phyloP scores from a whole-genome alignment of 1,140 invertebrate genomes.

The Saccostrea glomerata region DNA sequence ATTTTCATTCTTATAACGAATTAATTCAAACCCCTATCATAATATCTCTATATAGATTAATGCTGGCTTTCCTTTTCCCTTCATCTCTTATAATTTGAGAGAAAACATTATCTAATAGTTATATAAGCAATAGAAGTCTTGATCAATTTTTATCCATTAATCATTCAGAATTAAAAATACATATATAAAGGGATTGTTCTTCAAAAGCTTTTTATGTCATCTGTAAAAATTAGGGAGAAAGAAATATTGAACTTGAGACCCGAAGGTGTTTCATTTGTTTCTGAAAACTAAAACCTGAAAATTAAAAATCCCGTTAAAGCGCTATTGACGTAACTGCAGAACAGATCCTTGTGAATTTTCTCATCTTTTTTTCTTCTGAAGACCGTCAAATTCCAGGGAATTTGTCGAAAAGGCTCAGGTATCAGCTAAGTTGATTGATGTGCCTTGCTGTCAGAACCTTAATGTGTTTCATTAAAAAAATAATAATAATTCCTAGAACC shows the following conservation, averaged over 20 bases:
- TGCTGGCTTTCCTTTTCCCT: too few species aligned
- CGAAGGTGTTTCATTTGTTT: constrained; percentile 25
- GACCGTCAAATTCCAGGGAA: background rate
- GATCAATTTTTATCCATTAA: too few species aligned
- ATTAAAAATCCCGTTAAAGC: background rate
- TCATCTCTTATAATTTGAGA: too few species aligned
- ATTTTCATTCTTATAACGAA: too few species aligned
- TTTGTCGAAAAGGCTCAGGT: constrained; percentile 1
- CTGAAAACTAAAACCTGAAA: constrained; percentile 11
- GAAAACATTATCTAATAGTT: too few species aligned
- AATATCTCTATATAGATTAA: too few species aligned
- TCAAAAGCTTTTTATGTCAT: background rate
- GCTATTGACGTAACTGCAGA: background rate
- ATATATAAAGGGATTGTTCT: background rate
- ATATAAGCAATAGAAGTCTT: too few species aligned
- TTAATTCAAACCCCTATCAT: too few species aligned
- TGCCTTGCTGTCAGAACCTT: background rate
- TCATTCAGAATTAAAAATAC: too few species aligned
- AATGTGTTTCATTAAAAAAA: too few species aligned
- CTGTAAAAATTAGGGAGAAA: background rate
- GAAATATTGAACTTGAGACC: background rate
- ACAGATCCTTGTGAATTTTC: background rate
- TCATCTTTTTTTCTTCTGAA: background rate
- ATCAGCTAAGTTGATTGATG: background rate
- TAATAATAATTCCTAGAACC: too few species aligned